These are phyloP conservation scores for Euplexia lucipara DNA, from an alignment of 2,888 invertebrate species.

Conservation along the genomic window DNA sequence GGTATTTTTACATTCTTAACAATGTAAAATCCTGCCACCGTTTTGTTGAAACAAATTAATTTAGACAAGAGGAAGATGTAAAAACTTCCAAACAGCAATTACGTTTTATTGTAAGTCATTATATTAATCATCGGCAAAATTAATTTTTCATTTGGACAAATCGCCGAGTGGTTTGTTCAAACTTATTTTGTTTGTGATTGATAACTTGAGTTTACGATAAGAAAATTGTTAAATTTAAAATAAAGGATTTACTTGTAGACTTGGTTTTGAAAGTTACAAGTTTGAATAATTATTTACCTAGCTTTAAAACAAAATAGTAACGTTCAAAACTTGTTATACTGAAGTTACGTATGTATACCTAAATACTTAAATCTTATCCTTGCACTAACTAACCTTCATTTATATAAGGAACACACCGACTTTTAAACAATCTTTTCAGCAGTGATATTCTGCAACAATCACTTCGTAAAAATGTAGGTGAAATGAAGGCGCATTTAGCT, in stretches of 20 bases:
- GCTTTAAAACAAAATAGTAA: too few species aligned
- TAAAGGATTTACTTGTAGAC: background rate
- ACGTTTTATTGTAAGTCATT: conserved; percentile 89
- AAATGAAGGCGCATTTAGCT: too few species aligned
- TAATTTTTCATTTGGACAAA: conserved; percentile 91
- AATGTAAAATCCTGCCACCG: conserved; percentile 68
- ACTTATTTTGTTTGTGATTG: conserved; percentile 86
- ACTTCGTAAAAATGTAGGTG: too few species aligned
- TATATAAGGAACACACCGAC: too few species aligned
- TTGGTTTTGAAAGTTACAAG: too few species aligned
- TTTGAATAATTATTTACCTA: too few species aligned
- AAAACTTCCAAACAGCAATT: conserved; percentile 90
- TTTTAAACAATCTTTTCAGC: too few species aligned
- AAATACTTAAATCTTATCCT: too few species aligned
- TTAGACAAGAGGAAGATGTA: conserved; percentile 89
- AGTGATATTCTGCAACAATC: too few species aligned
- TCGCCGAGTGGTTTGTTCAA: conserved; percentile 85
- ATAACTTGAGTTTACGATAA: conserved; percentile 78
- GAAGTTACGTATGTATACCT: too few species aligned
- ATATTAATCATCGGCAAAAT: conserved; percentile 90
- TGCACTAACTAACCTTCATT: too few species aligned
- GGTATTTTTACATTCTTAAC: conserved; percentile 58
- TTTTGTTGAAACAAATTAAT: conserved; percentile 86
- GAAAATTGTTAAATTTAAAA: conserved; percentile 66
- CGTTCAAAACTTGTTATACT: too few species aligned